Conservation (phyloP, 2,888 invertebrate species). For the Teleogryllus oceanicus region DNA sequence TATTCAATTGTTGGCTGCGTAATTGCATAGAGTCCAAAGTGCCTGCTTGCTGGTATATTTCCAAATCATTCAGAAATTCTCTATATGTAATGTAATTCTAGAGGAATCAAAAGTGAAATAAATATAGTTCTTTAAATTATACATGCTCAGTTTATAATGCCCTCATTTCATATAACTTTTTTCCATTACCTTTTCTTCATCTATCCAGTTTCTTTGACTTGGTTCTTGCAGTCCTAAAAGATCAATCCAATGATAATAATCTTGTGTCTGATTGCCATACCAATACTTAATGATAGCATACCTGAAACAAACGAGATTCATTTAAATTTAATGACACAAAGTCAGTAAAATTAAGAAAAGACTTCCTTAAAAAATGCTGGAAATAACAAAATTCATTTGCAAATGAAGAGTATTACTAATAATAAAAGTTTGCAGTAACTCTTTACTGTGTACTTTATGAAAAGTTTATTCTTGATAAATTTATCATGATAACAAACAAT, state of each 20-base stretch:
- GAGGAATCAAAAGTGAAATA: neutral
- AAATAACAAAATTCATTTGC: neutral
- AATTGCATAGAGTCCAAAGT: neutral
- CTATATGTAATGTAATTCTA: conserved; percentile 65
- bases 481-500: neutral
- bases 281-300: conserved; percentile 75
- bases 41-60: neutral
- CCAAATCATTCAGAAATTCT: conserved; percentile 51
- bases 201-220: conserved; percentile 68
- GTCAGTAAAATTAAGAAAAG: neutral
- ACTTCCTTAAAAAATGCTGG: neutral
- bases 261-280: conserved; percentile 68
- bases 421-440: neutral
- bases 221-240: conserved; percentile 66
- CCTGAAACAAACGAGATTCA: conserved; percentile 46
- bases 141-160: neutral
- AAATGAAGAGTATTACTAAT: conserved; percentile 23
- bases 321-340: conserved; percentile 20
- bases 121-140: neutral
- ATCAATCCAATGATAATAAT: conserved; percentile 69
- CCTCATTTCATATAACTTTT: neutral
- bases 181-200: conserved; percentile 24
- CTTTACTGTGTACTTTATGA: neutral
- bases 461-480: neutral
- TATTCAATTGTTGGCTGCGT: neutral